Evolutionary conservation across 1,140 invertebrate genomes (phyloP), one percentile per base, ranked within the genome.

Genomic region (Formica exsecta): DNA sequence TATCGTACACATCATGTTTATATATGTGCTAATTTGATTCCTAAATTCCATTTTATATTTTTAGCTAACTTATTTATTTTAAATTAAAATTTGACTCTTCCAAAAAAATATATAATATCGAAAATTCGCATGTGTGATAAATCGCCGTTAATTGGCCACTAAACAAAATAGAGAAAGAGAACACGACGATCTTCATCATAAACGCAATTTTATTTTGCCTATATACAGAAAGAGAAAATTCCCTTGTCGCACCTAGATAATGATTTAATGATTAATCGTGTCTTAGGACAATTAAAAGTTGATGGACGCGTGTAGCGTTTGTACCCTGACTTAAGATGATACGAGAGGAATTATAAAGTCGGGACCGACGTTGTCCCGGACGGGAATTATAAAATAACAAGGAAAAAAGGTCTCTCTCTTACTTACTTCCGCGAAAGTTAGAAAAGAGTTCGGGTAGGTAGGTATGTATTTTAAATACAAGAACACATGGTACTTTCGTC

Each of bases 141-240:
- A 16, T 16, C 2, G 6, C 13, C 5, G 4, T 57, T 7, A 61
- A 66, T 9, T 19, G 16, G 7, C 1, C 16, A 16, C 8, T 22
- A 29, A 77, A 1, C 25, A 38, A 66, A 6, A 44, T 19, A 38
- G 36, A 48, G 8, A 44, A 29, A 77, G 59, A 11, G 57, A 38
- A 25, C 0, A 48, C 9, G n/a, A n/a, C 22, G 29, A 70, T 29
- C 1, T 87, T 61, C 80, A 73, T 91, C 89, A 66, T 92, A 92
- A 93, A 93, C 89, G 83, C 85, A 80, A 90, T 41, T 92, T 92
- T 93, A 92, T 93, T 93, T 87, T 68, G 79, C 84, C 77, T 91
- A 91, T 92, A 74, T 91, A 92, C 90, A 92, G 77, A 92, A 91
- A 85, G 48, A 51, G 64, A 38, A 83, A 73, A 41, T 73, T 75